Percentiles rank a stretch among this genome's conserved stretches.
Evolutionary conservation across 2,113 vertebrate genomes (phyloP).

Genomic region (Poecilia latipinna): DNA sequence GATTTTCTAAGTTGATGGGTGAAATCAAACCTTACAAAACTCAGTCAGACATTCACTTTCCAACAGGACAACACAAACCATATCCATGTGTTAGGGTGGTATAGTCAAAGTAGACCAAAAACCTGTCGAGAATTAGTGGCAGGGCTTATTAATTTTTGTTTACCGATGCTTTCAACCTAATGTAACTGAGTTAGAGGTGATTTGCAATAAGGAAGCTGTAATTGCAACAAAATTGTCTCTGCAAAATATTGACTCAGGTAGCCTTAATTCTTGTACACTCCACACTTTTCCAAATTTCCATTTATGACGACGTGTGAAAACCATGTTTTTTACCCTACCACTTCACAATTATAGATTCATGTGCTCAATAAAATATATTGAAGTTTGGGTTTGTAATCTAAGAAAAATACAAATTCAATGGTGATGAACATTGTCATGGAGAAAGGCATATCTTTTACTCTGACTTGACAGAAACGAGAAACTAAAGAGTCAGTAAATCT

Average conservation of each 20-base stretch:
- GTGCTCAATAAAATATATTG: not conserved
- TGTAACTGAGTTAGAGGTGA: not conserved
- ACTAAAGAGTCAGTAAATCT: not conserved
- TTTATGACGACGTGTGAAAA: not conserved
- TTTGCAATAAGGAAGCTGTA: not conserved
- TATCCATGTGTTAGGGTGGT: not conserved
- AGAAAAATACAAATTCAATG: too few species aligned
- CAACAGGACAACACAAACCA: not conserved
- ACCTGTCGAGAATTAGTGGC: not conserved
- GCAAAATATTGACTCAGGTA: too few species aligned
- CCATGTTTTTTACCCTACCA: not conserved
- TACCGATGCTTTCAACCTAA: not conserved
- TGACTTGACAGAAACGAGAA: not conserved
- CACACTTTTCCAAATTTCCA: not conserved
- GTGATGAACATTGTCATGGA: not conserved
- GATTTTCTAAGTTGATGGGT: too few species aligned
- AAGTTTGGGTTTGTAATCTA: not conserved
- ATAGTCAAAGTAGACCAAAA: not conserved
- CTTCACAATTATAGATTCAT: not conserved
- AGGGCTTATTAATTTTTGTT: not conserved
- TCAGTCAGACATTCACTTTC: too few species aligned
- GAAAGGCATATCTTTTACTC: not conserved
- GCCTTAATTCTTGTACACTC: not conserved
- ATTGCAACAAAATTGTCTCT: not conserved
- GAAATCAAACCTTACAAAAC: too few species aligned